phyloP scores from a whole-genome alignment of 2,888 invertebrate genomes.

The Capitulum mitella region DNA sequence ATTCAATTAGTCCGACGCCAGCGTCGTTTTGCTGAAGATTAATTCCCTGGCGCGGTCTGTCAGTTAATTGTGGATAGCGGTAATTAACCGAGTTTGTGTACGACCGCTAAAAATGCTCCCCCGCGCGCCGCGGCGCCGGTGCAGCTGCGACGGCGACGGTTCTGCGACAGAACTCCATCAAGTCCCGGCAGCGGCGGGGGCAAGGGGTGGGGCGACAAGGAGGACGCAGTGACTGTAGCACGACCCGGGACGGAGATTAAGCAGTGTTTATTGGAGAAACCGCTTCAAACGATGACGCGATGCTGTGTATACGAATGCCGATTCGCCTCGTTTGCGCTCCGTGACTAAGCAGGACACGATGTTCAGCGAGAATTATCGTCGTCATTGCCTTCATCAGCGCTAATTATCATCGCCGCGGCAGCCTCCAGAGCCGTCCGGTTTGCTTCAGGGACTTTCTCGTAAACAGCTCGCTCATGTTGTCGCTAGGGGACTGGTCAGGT shows the following conservation, averaged over 20 bases:
- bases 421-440: too few relatives aligned
- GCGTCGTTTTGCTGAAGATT: slow-evolving; percentile 9
- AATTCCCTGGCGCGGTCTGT: neutral
- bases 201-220: neutral
- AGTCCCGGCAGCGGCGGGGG: neutral
- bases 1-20: neutral
- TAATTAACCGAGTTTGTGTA: slow-evolving; percentile 17
- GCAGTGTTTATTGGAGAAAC: neutral
- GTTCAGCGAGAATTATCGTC: too few relatives aligned
- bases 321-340: neutral
- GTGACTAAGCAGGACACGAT: neutral
- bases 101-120: slow-evolving; percentile 11
- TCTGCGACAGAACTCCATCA: too few relatives aligned
- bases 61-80: slow-evolving; percentile 10
- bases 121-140: neutral
- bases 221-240: neutral
- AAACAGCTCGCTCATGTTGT: too few relatives aligned
- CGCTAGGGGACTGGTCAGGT: too few relatives aligned
- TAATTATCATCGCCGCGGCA: neutral
- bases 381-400: neutral
- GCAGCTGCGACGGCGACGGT: neutral
- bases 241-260: too few relatives aligned
- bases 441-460: neutral
- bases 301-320: neutral
- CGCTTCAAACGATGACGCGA: neutral